Evolutionary conservation across 1,140 invertebrate genomes (phyloP).

Genomic region (Eurosta solidaginis): DNA sequence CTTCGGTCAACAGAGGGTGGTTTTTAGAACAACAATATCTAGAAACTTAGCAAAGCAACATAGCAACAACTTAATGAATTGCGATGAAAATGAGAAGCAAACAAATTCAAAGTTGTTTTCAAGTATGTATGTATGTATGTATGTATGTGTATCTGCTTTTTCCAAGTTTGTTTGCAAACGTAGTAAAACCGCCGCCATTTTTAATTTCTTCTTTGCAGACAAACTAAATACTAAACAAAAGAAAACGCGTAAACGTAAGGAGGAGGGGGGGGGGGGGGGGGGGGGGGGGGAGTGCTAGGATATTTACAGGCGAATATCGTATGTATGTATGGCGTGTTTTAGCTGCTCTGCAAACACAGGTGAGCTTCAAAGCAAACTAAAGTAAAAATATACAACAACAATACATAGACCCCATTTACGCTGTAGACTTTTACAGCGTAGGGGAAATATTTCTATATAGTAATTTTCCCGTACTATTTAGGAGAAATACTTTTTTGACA

Average conservation of each 20-base stretch:
- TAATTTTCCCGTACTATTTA: too few relatives aligned
- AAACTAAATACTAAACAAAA: conserved; percentile 39
- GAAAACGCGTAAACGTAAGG: conserved; percentile 39
- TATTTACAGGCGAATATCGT: too few relatives aligned
- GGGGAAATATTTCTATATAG: too few relatives aligned
- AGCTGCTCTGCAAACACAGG: not conserved
- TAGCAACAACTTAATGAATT: not conserved
- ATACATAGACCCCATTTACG: too few relatives aligned
- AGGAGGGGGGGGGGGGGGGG: too few relatives aligned
- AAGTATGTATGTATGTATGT: not conserved
- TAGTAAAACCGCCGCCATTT: conserved; percentile 9
- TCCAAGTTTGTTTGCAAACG: not conserved
- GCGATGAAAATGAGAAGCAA: not conserved
- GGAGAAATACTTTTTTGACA: too few relatives aligned
- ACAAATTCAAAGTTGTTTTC: too few relatives aligned
- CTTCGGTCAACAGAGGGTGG: conserved; percentile 48
- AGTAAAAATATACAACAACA: too few relatives aligned
- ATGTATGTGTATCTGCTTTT: not conserved
- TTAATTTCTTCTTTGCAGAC: conserved; percentile 23
- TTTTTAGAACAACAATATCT: conserved; percentile 30
- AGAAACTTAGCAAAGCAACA: conserved; percentile 32
- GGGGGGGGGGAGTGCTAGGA: too few relatives aligned
- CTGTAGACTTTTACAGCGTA: too few relatives aligned
- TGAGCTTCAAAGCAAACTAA: not conserved
- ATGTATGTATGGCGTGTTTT: too few relatives aligned